These are phyloP conservation scores for Amyelois transitella DNA, from an alignment of 1,140 invertebrate genomes.

Conservation along the genomic window DNA sequence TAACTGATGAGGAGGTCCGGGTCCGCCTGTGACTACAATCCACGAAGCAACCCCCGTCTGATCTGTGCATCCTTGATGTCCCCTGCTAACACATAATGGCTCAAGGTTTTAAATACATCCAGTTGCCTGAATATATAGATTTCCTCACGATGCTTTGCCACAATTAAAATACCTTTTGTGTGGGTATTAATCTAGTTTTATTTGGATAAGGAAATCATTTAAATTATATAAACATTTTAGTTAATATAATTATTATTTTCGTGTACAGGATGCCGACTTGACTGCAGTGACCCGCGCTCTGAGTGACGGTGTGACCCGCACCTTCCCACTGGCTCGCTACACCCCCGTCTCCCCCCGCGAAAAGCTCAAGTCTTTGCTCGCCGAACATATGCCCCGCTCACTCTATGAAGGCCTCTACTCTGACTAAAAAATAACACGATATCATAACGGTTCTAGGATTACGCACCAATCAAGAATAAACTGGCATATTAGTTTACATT, in stretches of 20 bases:
- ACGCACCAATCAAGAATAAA: background rate
- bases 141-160: no score
- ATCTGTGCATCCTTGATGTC: no score
- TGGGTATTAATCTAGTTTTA: no score
- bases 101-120: no score
- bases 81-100: no score
- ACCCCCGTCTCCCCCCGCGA: slow-evolving; percentile 84
- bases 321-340: slow-evolving; percentile 86
- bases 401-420: slow-evolving; percentile 82
- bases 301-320: slow-evolving; percentile 83
- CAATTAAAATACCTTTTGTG: background rate
- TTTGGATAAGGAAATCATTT: background rate
- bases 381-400: slow-evolving; percentile 85
- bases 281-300: slow-evolving; percentile 81
- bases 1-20: no score
- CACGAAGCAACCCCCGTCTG: no score
- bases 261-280: slow-evolving; percentile 81
- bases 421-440: slow-evolving; percentile 50
- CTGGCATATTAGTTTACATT: no score
- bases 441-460: background rate
- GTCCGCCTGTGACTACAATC: no score
- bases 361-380: slow-evolving; percentile 84
- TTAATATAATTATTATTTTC: background rate
- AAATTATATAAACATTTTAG: no score
- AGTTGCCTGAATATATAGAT: no score